Percentiles rank a stretch among this genome's conserved stretches.
Conservation (phyloP, 2,888 invertebrate genomes). For the Caenorhabditis auriculariae region DNA sequence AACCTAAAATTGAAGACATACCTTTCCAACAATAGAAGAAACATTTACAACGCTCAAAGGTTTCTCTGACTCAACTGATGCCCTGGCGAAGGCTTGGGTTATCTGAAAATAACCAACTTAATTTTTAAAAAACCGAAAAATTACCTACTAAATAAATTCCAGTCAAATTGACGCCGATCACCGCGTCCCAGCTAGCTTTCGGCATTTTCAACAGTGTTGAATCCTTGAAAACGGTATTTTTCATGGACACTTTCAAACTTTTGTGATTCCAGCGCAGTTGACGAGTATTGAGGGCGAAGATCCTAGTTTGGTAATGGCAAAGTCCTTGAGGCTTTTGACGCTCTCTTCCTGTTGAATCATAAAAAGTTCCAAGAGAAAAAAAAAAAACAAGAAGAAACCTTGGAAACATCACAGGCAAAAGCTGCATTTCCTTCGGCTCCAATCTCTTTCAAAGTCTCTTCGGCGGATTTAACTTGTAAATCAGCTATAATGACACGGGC, state of each 20-base stretch:
- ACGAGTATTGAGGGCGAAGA: conserved; percentile 75
- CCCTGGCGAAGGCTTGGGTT: conserved; percentile 77
- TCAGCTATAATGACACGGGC: conserved; percentile 83
- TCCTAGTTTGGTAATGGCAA: conserved; percentile 61
- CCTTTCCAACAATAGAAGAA: conserved; percentile 80
- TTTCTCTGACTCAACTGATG: conserved; percentile 74
- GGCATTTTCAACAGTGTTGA: conserved; percentile 80
- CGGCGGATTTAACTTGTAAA: conserved; percentile 73
- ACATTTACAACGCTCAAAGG: conserved; percentile 75
- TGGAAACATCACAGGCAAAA: conserved; percentile 31
- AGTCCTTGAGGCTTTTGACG: conserved; percentile 66
- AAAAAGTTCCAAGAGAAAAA: neutral
- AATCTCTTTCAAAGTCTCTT: conserved; percentile 72
- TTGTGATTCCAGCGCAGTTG: conserved; percentile 71
- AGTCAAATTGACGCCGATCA: conserved; percentile 83
- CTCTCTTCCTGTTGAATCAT: conserved; percentile 5
- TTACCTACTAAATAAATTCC: conserved; percentile 64
- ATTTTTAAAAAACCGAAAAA: neutral
- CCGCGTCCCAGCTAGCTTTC: conserved; percentile 74
- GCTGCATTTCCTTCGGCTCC: conserved; percentile 11
- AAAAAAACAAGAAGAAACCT: conserved; percentile 4
- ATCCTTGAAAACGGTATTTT: too few species aligned
- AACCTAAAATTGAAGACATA: conserved; percentile 33
- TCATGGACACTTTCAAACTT: conserved; percentile 9
- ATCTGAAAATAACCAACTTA: conserved; percentile 70